These are phyloP conservation scores for Acrocephalus scirpaceus DNA, from an alignment of 2,797 vertebrate genomes.

Conservation along the genomic window DNA sequence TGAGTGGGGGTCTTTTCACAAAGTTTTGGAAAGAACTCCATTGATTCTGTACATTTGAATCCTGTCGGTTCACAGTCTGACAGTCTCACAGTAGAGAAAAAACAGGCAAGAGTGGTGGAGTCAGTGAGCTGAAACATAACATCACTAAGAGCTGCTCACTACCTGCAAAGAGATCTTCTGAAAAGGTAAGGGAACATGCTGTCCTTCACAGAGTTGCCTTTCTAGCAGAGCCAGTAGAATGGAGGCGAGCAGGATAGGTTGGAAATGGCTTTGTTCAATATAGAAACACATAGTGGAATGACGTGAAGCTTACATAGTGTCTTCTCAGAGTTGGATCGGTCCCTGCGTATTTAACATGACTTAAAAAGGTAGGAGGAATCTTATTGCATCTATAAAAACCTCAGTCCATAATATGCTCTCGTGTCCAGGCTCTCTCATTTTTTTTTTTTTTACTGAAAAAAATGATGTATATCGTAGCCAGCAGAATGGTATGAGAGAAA, in stretches of 20 bases:
- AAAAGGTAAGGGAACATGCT: neutral
- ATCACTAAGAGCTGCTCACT: neutral
- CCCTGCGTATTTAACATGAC: accelerated
- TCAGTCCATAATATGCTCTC: neutral
- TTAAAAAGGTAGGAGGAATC: neutral
- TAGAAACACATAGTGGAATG: neutral
- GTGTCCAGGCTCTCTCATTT: neutral
- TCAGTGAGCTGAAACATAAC: neutral
- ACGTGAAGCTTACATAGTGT: neutral
- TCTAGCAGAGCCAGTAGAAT: neutral
- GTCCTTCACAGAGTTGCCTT: neutral
- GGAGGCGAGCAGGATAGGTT: neutral
- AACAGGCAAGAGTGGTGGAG: neutral
- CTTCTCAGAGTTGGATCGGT: neutral
- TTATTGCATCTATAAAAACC: neutral
- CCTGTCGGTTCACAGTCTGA: neutral
- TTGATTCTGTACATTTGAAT: neutral
- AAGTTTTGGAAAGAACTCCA: neutral
- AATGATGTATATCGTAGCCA: accelerated
- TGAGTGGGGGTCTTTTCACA: neutral
- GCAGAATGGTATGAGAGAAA: accelerated
- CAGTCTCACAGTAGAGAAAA: neutral
- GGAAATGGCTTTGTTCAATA: neutral
- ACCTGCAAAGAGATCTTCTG: neutral
- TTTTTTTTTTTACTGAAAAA: neutral